These are phyloP conservation scores for Stenotaenia linearis DNA, from an alignment of 2,888 invertebrate genomes.

Conservation along the genomic window DNA sequence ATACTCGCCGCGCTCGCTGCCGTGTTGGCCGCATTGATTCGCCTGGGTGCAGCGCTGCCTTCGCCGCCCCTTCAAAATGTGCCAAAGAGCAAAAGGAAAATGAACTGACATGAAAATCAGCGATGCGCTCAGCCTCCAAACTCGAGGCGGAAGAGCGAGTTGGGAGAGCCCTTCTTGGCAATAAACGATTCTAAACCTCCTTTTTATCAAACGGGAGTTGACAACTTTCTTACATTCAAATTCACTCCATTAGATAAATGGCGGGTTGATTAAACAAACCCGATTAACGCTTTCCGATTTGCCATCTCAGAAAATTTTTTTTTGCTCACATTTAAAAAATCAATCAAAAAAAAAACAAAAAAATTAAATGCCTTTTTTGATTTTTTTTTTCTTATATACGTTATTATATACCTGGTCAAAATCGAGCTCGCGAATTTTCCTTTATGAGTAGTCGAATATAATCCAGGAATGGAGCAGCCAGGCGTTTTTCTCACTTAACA, in stretches of 20 bases:
- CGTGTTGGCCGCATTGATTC: conserved; percentile 30
- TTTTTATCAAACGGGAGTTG: background rate
- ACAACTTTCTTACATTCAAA: background rate
- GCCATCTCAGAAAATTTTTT: background rate
- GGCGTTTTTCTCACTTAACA: background rate
- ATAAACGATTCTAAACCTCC: background rate
- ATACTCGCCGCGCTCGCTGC: conserved; percentile 2
- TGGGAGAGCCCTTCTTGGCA: background rate
- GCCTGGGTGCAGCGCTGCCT: conserved; percentile 29
- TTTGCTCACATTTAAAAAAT: background rate
- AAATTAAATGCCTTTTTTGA: background rate
- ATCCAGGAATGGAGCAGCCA: background rate
- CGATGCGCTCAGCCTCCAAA: background rate
- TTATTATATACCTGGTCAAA: background rate
- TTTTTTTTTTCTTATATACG: background rate
- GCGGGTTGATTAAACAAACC: background rate
- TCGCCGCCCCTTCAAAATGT: background rate
- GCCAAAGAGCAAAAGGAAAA: conserved; percentile 1
- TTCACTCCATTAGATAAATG: background rate
- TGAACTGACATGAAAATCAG: background rate
- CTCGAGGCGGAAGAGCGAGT: background rate
- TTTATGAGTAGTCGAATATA: background rate
- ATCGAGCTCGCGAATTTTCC: background rate
- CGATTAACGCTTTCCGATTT: background rate
- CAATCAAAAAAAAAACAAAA: background rate